Conservation (phyloP, 2,888 invertebrate species). For the Drosophila pseudotakahashii region DNA sequence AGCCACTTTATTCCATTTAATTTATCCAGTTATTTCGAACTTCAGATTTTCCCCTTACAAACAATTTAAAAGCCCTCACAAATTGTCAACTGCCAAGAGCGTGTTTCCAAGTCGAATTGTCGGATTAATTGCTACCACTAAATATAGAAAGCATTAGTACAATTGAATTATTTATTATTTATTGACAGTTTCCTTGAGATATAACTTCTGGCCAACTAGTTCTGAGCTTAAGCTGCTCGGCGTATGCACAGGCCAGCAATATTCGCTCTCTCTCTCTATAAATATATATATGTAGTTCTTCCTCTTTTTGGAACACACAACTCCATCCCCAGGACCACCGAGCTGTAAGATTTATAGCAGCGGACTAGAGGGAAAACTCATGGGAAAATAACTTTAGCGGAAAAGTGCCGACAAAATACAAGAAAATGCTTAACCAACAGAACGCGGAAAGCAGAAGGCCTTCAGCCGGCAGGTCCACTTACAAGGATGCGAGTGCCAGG, state of each 20-base stretch:
- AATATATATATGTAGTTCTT: not conserved
- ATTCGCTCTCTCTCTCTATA: not conserved
- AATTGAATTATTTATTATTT: conserved; percentile 56
- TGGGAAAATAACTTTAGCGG: conserved; percentile 78
- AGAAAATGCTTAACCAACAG: conserved; percentile 75
- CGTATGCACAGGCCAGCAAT: conserved; percentile 44
- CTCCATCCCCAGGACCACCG: conserved; percentile 32
- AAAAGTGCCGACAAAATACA: conserved; percentile 78
- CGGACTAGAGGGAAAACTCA: conserved; percentile 53
- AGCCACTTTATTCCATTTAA: not conserved
- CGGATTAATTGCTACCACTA: conserved; percentile 69
- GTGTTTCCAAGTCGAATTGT: conserved; percentile 51
- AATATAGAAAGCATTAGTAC: conserved; percentile 42
- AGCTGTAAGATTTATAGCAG: conserved; percentile 69
- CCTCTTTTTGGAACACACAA: not conserved
- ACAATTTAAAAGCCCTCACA: conserved; percentile 1
- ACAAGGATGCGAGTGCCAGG: conserved; percentile 24
- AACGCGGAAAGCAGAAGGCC: conserved; percentile 53
- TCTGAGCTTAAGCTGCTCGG: conserved; percentile 56
- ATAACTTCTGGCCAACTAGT: conserved; percentile 35
- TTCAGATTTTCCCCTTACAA: not conserved
- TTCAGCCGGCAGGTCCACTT: conserved; percentile 43
- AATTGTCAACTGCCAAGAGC: conserved; percentile 37
- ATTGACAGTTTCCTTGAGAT: conserved; percentile 56
- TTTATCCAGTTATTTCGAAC: not conserved